Percentiles rank a stretch among this genome's conserved stretches.
Evolutionary conservation across 2,113 vertebrate species (phyloP).

Genomic region (Alethe diademata): DNA sequence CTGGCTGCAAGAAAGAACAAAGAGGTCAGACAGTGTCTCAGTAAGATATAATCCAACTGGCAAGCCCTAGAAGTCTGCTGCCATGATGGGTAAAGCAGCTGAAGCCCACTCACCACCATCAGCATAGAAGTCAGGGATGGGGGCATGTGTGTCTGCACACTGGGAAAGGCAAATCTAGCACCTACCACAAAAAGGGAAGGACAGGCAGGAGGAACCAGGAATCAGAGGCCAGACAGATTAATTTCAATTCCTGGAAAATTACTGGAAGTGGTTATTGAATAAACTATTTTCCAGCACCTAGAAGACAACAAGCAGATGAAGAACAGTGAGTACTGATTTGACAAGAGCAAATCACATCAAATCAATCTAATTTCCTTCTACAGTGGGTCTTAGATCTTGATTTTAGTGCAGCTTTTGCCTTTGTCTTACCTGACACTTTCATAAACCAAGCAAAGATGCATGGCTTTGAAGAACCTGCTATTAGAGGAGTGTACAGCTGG

Average conservation of each 20-base stretch:
- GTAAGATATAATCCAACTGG: background rate
- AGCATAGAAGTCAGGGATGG: background rate
- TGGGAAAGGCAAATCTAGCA: background rate
- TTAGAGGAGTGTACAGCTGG: slow-evolving; percentile 27
- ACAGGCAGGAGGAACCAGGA: background rate
- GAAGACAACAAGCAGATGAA: slow-evolving; percentile 2
- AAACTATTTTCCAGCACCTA: background rate
- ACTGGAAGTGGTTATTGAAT: background rate
- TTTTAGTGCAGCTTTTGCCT: slow-evolving; percentile 25
- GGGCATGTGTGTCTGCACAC: background rate
- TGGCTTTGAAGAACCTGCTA: background rate
- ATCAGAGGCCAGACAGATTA: background rate
- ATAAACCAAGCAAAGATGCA: slow-evolving; percentile 22
- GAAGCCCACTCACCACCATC: background rate
- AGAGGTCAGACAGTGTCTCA: background rate
- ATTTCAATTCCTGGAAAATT: slow-evolving; percentile 31
- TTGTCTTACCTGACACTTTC: slow-evolving; percentile 37
- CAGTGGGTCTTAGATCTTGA: slow-evolving; percentile 23
- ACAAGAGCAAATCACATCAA: slow-evolving; percentile 41
- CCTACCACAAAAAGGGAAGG: background rate
- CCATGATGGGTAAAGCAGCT: background rate
- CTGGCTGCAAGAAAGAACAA: background rate
- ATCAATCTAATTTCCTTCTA: slow-evolving; percentile 30
- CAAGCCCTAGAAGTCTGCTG: background rate
- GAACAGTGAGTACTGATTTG: background rate